A percentile compares a stretch with the other conserved stretches of the same genome.
These are phyloP conservation scores for Drosophila lacicola DNA, from an alignment of 2,888 invertebrate genomes.

Conservation along the genomic window DNA sequence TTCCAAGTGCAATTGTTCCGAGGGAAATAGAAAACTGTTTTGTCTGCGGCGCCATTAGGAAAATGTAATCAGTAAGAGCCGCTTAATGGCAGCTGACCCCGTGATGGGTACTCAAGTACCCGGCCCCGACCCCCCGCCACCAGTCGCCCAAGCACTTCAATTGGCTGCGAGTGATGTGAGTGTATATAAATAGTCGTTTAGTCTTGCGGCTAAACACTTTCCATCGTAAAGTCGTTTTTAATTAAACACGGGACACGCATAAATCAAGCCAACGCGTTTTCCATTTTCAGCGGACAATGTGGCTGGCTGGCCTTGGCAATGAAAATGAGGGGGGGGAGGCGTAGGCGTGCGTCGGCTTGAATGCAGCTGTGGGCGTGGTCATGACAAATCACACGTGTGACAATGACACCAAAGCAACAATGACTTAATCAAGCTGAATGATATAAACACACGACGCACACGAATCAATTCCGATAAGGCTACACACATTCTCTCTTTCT, in stretches of 20 bases:
- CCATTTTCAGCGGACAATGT: conserved; percentile 37
- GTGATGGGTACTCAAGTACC: conserved; percentile 1
- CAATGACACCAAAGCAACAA: conserved; percentile 32
- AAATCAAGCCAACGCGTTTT: conserved; percentile 53
- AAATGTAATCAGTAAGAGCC: conserved; percentile 37
- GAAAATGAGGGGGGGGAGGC: conserved; percentile 33
- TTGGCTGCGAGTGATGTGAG: not conserved
- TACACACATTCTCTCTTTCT: not conserved
- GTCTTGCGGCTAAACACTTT: conserved; percentile 43
- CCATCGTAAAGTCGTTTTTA: conserved; percentile 63
- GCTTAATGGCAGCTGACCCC: conserved; percentile 37
- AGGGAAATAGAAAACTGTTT: conserved; percentile 2
- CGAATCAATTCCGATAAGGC: conserved; percentile 32
- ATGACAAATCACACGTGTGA: conserved; percentile 39
- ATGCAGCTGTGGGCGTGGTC: conserved; percentile 17
- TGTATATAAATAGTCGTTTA: conserved; percentile 5
- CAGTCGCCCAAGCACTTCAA: not conserved
- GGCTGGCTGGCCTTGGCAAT: conserved; percentile 37
- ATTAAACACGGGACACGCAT: conserved; percentile 42
- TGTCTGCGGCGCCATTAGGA: conserved; percentile 6
- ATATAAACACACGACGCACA: conserved; percentile 20
- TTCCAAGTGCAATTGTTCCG: conserved; percentile 18
- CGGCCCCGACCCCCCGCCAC: not conserved
- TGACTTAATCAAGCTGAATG: conserved; percentile 59
- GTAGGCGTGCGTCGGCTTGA: conserved; percentile 2